Percentiles rank a stretch among this genome's conserved stretches.
Evolutionary conservation across 2,888 invertebrate species (phyloP).

Genomic region (Scelioninae gen. 1): DNA sequence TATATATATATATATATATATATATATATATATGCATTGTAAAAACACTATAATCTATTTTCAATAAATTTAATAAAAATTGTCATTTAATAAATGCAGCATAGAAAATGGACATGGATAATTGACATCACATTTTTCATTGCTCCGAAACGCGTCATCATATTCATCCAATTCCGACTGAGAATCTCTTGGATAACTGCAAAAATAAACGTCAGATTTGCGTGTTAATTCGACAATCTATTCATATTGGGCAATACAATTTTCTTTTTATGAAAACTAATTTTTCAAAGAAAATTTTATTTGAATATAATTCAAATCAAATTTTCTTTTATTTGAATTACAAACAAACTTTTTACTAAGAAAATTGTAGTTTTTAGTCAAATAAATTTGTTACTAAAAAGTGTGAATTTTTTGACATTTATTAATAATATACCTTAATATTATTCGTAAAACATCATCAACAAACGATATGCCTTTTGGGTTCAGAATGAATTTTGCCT

Average conservation of each 20-base stretch:
- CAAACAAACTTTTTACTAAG: too few relatives aligned
- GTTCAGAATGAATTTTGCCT: slow-evolving; percentile 86
- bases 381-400: background rate
- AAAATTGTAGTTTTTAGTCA: background rate
- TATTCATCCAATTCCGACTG: slow-evolving; percentile 75
- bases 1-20: background rate
- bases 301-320: too few relatives aligned
- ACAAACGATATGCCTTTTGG: slow-evolving; percentile 87
- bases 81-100: slow-evolving; percentile 75
- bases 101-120: slow-evolving; percentile 82
- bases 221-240: too few relatives aligned
- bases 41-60: too few relatives aligned
- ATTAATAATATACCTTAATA: slow-evolving; percentile 86
- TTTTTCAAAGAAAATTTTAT: too few relatives aligned
- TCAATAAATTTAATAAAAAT: slow-evolving; percentile 4
- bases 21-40: too few relatives aligned
- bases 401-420: background rate
- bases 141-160: slow-evolving; percentile 76
- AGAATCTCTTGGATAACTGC: slow-evolving; percentile 74
- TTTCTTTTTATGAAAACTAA: too few relatives aligned
- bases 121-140: slow-evolving; percentile 74
- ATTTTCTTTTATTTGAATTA: too few relatives aligned
- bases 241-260: too few relatives aligned
- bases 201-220: slow-evolving; percentile 56
- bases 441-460: slow-evolving; percentile 87